These are phyloP conservation scores for Cebus imitator DNA, from an alignment of 2,113 vertebrate species.

Conservation along the genomic window DNA sequence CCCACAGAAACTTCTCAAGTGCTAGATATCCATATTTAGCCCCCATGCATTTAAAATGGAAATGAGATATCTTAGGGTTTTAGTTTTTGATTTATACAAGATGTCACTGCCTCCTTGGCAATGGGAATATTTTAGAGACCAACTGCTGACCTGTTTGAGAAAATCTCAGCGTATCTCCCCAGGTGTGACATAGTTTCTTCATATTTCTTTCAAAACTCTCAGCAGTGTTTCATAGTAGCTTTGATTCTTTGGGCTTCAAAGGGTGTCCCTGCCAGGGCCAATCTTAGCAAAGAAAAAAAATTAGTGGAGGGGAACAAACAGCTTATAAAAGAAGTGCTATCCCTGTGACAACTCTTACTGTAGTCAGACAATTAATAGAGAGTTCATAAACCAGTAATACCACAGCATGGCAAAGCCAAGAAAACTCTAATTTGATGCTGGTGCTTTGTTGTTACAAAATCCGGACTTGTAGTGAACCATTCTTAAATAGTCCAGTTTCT, in stretches of 20 bases:
- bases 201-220: constrained; percentile 54
- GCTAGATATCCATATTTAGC: constrained; percentile 60
- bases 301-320: not conserved
- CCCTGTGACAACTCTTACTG: not conserved
- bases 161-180: not conserved
- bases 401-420: not conserved
- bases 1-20: constrained; percentile 50
- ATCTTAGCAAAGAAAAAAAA: not conserved
- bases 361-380: not conserved
- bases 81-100: constrained; percentile 52
- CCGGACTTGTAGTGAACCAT: not conserved
- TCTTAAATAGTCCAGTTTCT: not conserved
- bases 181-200: constrained; percentile 32
- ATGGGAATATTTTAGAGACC: constrained; percentile 50
- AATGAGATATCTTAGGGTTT: constrained; percentile 58
- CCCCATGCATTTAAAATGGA: constrained; percentile 64
- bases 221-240: constrained; percentile 26
- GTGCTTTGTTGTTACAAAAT: not conserved
- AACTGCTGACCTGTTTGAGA: constrained; percentile 21
- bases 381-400: not conserved
- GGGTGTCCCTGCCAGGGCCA: constrained; percentile 5
- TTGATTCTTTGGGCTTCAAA: constrained; percentile 51
- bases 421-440: not conserved
- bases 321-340: not conserved
- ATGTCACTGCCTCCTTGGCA: constrained; percentile 25